Evolutionary conservation across 2,888 invertebrate genomes (phyloP).

Genomic region (Cenopis cana): DNA sequence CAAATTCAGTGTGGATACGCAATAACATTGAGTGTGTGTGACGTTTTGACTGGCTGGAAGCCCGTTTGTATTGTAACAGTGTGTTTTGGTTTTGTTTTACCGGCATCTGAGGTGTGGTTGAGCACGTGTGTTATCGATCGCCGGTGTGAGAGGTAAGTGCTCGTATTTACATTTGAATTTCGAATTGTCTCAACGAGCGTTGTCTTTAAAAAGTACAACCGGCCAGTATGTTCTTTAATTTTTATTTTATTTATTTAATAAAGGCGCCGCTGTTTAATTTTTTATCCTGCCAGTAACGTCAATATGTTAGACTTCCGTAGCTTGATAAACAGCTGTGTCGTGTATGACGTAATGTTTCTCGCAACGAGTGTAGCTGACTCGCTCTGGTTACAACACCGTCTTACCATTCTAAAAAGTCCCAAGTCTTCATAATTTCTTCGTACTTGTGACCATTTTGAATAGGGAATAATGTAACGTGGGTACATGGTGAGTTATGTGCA

Average conservation of each 20-base stretch:
- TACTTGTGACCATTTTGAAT: neutral
- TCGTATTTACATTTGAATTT: constrained; percentile 18
- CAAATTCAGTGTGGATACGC: constrained; percentile 59
- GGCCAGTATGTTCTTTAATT: neutral
- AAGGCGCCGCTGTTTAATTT: neutral
- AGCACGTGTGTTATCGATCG: constrained; percentile 73
- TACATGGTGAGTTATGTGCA: constrained; percentile 39
- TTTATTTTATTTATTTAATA: neutral
- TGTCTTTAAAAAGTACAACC: neutral
- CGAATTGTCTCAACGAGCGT: neutral
- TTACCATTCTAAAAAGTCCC: constrained; percentile 7
- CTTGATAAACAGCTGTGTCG: constrained; percentile 63
- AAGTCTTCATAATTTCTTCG: neutral
- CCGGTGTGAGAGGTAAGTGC: constrained; percentile 61
- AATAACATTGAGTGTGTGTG: constrained; percentile 64
- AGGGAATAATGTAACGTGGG: neutral
- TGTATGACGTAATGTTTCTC: constrained; percentile 46
- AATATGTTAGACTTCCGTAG: constrained; percentile 59
- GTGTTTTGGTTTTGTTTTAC: constrained; percentile 59
- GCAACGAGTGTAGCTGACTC: constrained; percentile 40
- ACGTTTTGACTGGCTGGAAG: constrained; percentile 57
- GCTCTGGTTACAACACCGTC: constrained; percentile 41
- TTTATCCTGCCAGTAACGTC: constrained; percentile 50
- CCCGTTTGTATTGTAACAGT: constrained; percentile 54
- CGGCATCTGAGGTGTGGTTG: constrained; percentile 60